Evolutionary conservation across 2,113 vertebrate genomes (phyloP), one percentile per base, ranked within the genome.

Genomic region (Trochalopteron elliotii): DNA sequence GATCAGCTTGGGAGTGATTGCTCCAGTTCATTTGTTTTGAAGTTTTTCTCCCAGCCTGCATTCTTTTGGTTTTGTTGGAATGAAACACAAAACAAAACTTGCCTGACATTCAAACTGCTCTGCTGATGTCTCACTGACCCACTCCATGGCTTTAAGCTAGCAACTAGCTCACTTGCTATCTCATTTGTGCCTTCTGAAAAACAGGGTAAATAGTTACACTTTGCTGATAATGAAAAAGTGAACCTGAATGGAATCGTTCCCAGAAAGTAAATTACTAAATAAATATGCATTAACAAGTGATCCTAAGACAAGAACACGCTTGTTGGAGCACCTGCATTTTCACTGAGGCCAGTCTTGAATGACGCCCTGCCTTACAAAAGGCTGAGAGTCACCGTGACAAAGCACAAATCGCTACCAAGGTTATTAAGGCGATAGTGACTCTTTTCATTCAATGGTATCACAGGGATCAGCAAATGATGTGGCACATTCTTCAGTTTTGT

Each of bases 241-340:
- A 75, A 42, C 39, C 10, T 14, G 30, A 93, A 87, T 79, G 7
- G 65, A 94, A 87, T 57, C 84, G 75, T 84, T 93, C 72, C 28
- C 72, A 94, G 64, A 25, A 87, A 81, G 77, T 55, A 89, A 94
- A 90, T 64, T 47, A 68, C 69, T 82, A 92, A 92, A 81, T 68
- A 93, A 95, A 95, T 81, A 91, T 4, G 25, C 25, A 65, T 79
- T 91, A 89, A 76, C 21, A 86, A 76, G 44, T 56, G 18, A 91
- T 65, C 70, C 30, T 60, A 75, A 89, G 22, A 49, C 49, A 45
- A 84, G 44, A 87, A 89, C 30, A 57, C 20, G 18, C 39, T 79
- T 94, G 61, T 93, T 37, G 61, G 53, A 93, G 70, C 84, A 93
- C 56, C 39, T 82, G 49, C 39, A 20, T 89, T 95, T 78, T 71